A percentile compares a stretch with the other conserved stretches of the same genome.
Conservation (phyloP, 2,113 vertebrate species). For the Chamaetylas fuelleborni region DNA sequence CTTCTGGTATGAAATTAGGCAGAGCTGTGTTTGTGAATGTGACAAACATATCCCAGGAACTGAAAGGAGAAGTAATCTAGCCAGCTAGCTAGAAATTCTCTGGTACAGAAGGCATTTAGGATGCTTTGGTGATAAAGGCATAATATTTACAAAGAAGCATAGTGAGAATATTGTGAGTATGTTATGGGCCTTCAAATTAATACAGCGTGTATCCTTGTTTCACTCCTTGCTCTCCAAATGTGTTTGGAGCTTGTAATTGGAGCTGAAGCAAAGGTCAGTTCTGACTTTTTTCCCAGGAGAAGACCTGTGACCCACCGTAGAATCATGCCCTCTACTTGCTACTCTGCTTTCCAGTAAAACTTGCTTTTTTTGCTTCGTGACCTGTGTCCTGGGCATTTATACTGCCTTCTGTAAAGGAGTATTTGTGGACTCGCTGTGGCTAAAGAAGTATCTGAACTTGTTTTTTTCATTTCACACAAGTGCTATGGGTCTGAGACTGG, state of each 20-base stretch:
- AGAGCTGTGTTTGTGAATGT: background rate
- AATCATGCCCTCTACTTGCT: background rate
- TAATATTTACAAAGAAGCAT: background rate
- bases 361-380: background rate
- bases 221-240: background rate
- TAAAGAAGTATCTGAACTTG: background rate
- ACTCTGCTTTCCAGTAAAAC: background rate
- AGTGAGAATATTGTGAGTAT: background rate
- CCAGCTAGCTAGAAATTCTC: background rate
- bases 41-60: background rate
- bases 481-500: background rate
- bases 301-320: background rate
- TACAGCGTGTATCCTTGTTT: background rate
- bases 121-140: background rate
- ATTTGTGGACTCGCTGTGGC: background rate
- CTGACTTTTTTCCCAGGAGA: background rate
- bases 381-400: background rate
- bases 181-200: background rate
- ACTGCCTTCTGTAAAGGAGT: background rate
- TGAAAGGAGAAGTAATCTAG: background rate
- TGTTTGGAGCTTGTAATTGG: background rate
- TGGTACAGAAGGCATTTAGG: background rate
- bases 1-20: background rate
- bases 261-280: fast-evolving
- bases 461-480: background rate